Evolutionary conservation across 2,113 vertebrate species (phyloP).

Genomic region (Mungos mungo): DNA sequence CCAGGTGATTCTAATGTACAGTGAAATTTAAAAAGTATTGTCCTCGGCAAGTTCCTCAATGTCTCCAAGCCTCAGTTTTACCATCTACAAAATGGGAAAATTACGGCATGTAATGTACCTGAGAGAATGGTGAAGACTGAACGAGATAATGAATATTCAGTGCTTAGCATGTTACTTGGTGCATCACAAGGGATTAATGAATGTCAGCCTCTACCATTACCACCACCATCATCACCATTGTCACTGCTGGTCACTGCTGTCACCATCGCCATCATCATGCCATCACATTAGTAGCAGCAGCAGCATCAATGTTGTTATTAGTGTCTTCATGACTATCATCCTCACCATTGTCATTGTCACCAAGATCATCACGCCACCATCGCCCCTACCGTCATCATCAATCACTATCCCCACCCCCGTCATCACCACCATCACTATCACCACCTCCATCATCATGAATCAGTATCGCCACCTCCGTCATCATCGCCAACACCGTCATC

Average conservation of each 20-base stretch:
- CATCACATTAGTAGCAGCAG: too few relatives aligned
- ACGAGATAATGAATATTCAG: too few relatives aligned
- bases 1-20: background rate
- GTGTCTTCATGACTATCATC: background rate
- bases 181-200: background rate
- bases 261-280: accelerated
- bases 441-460: too few relatives aligned
- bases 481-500: background rate
- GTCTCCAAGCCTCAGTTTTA: background rate
- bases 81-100: background rate
- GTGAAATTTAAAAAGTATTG: background rate
- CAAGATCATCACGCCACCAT: too few relatives aligned
- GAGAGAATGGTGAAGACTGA: background rate
- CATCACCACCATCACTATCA: background rate
- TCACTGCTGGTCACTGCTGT: accelerated
- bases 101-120: background rate
- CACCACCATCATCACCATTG: accelerated
- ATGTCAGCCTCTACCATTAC: accelerated
- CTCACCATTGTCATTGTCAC: background rate
- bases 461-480: background rate
- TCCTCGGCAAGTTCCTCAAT: background rate
- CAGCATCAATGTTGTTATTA: accelerated
- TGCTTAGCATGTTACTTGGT: background rate
- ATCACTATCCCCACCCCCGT: too few relatives aligned
- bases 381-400: too few relatives aligned